Conservation (phyloP, 2,888 invertebrate species). For the Agrochola lychnidis region DNA sequence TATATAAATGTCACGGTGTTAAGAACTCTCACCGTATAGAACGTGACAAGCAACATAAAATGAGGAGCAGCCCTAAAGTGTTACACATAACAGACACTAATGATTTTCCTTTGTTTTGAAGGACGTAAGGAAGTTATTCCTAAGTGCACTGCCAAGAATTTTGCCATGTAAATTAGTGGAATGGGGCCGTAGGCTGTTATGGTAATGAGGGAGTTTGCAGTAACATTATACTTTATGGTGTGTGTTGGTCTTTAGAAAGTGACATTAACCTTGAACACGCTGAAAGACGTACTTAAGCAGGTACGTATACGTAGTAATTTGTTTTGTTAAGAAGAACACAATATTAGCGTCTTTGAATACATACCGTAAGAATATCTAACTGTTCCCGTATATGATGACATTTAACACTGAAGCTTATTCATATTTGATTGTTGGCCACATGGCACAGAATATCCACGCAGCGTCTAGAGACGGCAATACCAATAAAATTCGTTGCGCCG, state of each 20-base stretch:
- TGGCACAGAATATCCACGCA: too few relatives aligned
- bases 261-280: constrained; percentile 33
- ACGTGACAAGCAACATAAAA: constrained; percentile 47
- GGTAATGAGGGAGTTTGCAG: constrained; percentile 41
- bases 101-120: constrained; percentile 40
- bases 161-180: constrained; percentile 41
- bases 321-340: not conserved
- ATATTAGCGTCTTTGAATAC: not conserved
- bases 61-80: constrained; percentile 18
- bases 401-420: not conserved
- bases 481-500: too few relatives aligned
- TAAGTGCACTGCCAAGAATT: constrained; percentile 54
- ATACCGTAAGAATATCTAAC: not conserved
- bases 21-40: constrained; percentile 39
- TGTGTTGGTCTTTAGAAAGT: constrained; percentile 28
- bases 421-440: too few relatives aligned
- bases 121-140: constrained; percentile 13
- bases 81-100: constrained; percentile 31
- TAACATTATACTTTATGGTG: constrained; percentile 48
- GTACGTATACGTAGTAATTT: constrained; percentile 1
- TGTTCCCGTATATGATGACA: not conserved
- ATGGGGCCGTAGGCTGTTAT: constrained; percentile 32
- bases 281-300: not conserved
- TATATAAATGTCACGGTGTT: constrained; percentile 46
- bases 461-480: too few relatives aligned